phyloP scores from a whole-genome alignment of 2,113 vertebrate genomes.

The Saguinus midas region DNA sequence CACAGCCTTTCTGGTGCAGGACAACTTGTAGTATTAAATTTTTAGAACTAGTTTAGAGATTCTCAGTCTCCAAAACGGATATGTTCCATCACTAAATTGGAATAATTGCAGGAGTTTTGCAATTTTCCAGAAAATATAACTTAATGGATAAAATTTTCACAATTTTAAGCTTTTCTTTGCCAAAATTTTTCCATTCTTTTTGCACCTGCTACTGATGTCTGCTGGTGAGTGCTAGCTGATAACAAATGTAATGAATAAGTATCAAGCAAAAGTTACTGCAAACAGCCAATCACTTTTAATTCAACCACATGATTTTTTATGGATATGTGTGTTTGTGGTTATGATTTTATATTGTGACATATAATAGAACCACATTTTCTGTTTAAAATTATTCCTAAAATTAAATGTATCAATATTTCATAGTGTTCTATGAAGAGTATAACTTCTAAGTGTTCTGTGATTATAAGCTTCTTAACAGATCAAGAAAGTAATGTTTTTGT shows the following conservation, averaged over 20 bases:
- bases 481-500: background rate
- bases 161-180: constrained; percentile 40
- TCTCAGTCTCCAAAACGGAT: background rate
- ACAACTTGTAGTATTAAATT: background rate
- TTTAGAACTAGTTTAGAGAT: background rate
- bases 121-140: constrained; percentile 51
- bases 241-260: background rate
- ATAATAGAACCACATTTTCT: background rate
- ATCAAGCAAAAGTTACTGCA: background rate
- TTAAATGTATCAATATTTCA: constrained; percentile 34
- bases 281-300: constrained; percentile 31
- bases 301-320: background rate
- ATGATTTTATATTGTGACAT: constrained; percentile 35
- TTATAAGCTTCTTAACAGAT: background rate
- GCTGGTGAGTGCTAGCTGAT: background rate
- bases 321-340: background rate
- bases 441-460: background rate
- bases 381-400: background rate
- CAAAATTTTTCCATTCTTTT: background rate
- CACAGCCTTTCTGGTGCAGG: background rate
- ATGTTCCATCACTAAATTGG: constrained; percentile 40
- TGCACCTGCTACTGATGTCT: constrained; percentile 48
- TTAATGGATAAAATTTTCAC: constrained; percentile 45
- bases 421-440: background rate
- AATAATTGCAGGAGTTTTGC: constrained; percentile 44